Evolutionary conservation across 2,113 vertebrate genomes (phyloP), one percentile per base, ranked within the genome.

Genomic region (Polypterus bichir): DNA sequence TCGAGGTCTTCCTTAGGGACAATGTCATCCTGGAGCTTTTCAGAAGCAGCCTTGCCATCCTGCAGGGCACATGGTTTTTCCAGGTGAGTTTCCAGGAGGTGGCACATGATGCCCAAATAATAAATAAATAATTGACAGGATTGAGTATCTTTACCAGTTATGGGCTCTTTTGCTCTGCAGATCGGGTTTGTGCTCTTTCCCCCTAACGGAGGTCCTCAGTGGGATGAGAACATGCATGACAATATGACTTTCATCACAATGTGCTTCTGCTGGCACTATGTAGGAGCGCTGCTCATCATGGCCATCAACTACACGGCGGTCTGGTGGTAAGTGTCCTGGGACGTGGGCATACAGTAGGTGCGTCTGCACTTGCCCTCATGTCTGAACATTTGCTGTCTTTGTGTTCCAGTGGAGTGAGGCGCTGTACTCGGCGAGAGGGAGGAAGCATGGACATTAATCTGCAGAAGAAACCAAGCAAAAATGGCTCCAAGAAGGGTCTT

Each of bases 11-110:
- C 67, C 52, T 89, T 45, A 74, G 70, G 1, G 76, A 89, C 69
- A 84, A 92, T 62, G 66, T 89, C 0, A 56, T 93, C 67, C 69
- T 99, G 70, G 89, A 95, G 68, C 74, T 96, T 44, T 77, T 96
- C 48, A 69, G 86, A n/a, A 76, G 81, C 0, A 79, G 77, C 9
- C 7, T 92, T n/a, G 62, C 88, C 67, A 81, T 97, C n/a, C 68
- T 93, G n/a, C 93, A 98, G 69, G 96, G 94, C 8, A 85, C 91
- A 0, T 99, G 96, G 96, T 93, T 99, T 79, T 99, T 88, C 84
- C 92, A 99, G 92, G 96, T 98, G 64, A 48, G 70, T n/a, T n/a
- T n/a, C n/a, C n/a, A n/a, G n/a, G n/a, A n/a, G n/a, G n/a, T n/a
- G n/a, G n/a, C 55, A 59, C 6, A 59, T 3, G 7, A 47, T 6